Percentiles rank a stretch among this genome's conserved stretches.
Evolutionary conservation across 1,140 invertebrate genomes (phyloP).

Genomic region (Teleogryllus occipitalis): DNA sequence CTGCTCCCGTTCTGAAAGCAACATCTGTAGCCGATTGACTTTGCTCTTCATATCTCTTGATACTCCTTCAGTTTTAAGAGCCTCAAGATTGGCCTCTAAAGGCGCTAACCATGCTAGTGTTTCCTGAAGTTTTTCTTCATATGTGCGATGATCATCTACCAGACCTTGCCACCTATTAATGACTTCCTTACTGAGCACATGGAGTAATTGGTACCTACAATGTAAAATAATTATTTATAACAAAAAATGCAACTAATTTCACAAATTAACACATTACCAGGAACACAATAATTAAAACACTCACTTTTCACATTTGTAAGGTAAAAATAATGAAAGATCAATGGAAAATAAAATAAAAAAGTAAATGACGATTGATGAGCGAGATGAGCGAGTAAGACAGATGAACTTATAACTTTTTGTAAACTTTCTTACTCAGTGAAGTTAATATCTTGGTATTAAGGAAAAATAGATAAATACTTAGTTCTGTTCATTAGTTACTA

Average conservation of each 20-base stretch:
- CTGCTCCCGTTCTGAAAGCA: constrained; percentile 74
- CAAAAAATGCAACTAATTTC: neutral
- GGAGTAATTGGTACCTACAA: constrained; percentile 68
- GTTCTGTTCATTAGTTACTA: too few relatives aligned
- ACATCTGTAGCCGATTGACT: constrained; percentile 59
- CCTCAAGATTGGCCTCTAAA: constrained; percentile 62
- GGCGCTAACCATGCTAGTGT: constrained; percentile 67
- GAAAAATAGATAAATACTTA: too few relatives aligned
- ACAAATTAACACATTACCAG: neutral
- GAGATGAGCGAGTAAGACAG: too few relatives aligned
- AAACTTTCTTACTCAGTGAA: too few relatives aligned
- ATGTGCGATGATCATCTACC: constrained; percentile 75
- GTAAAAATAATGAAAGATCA: too few relatives aligned
- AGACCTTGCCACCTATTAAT: constrained; percentile 78
- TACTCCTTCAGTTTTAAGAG: constrained; percentile 40
- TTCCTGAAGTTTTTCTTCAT: constrained; percentile 65
- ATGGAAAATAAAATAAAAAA: too few relatives aligned
- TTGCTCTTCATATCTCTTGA: constrained; percentile 42
- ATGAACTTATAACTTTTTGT: too few relatives aligned
- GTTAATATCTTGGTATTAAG: too few relatives aligned
- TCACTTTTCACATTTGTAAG: too few relatives aligned
- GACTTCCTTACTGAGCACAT: constrained; percentile 76
- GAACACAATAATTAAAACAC: neutral
- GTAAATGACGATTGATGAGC: too few relatives aligned
- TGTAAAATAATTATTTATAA: neutral